A percentile compares a stretch with the other conserved stretches of the same genome.
Evolutionary conservation across 1,140 invertebrate species (phyloP).

Genomic region (Rhynchophorus ferrugineus): DNA sequence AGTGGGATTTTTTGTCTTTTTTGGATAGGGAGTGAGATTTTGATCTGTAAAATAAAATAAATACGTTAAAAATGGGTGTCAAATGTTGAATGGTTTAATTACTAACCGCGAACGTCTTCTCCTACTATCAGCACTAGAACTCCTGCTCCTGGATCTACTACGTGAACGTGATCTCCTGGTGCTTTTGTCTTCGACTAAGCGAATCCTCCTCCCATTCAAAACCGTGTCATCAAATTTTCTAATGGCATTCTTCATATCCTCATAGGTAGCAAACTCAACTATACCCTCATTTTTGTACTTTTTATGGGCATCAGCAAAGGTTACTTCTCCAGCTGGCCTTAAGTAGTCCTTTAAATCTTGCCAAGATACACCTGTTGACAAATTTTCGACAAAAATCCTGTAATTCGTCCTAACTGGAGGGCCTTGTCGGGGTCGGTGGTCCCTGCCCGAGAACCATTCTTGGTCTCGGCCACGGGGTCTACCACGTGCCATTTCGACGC

Average conservation of each 20-base stretch:
- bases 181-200: conserved; percentile 17
- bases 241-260: conserved; percentile 88
- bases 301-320: conserved; percentile 89
- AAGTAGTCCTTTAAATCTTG: conserved; percentile 99
- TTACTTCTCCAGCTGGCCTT: conserved; percentile 95
- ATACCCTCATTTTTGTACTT: conserved; percentile 75
- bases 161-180: conserved; percentile 4
- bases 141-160: conserved; percentile 7
- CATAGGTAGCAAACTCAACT: conserved; percentile 81
- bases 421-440: conserved; percentile 17
- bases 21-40: conserved; percentile 15
- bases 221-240: conserved; percentile 74
- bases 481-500: conserved; percentile 72
- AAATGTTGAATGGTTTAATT: neutral
- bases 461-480: conserved; percentile 51
- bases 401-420: conserved; percentile 93
- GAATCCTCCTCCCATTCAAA: conserved; percentile 16
- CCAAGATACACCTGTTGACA: conserved; percentile 95
- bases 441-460: conserved; percentile 21
- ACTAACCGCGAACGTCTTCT: conserved; percentile 12
- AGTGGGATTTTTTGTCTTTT: conserved; percentile 21
- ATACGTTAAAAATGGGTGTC: neutral
- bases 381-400: conserved; percentile 90
- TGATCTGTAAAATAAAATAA: conserved; percentile 10
- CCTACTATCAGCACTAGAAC: conserved; percentile 17